These are phyloP conservation scores for Monopis laevigella DNA, from an alignment of 2,888 invertebrate species.

Conservation along the genomic window DNA sequence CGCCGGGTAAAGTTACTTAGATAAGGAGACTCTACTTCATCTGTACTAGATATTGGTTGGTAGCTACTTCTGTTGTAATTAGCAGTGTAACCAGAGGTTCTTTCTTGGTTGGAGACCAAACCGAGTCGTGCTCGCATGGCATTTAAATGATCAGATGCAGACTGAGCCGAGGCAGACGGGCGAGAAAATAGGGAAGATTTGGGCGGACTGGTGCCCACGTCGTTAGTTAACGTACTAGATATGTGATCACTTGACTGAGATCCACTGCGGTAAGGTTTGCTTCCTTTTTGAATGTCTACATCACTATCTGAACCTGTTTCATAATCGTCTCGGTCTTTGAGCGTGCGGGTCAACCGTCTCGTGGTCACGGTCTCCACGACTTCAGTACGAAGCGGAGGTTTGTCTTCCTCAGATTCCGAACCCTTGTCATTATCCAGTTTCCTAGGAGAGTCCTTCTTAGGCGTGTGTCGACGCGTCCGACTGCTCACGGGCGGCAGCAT, in stretches of 20 bases:
- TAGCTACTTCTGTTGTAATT: slow-evolving; percentile 40
- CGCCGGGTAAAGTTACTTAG: slow-evolving; percentile 76
- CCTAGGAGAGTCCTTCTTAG: slow-evolving; percentile 46
- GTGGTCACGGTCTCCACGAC: slow-evolving; percentile 63
- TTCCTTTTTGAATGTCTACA: slow-evolving; percentile 61
- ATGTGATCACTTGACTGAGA: slow-evolving; percentile 54
- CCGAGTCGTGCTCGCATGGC: slow-evolving; percentile 69
- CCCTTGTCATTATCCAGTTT: slow-evolving; percentile 53
- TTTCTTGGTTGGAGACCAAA: slow-evolving; percentile 50
- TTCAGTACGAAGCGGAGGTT: slow-evolving; percentile 45
- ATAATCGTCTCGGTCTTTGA: slow-evolving; percentile 63
- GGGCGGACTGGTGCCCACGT: slow-evolving; percentile 36
- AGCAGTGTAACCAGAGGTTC: slow-evolving; percentile 38
- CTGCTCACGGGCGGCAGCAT: slow-evolving; percentile 55
- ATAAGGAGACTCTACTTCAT: slow-evolving; percentile 73
- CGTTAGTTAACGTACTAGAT: slow-evolving; percentile 44
- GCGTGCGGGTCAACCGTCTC: slow-evolving; percentile 56
- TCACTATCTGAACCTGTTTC: slow-evolving; percentile 80
- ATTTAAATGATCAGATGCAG: slow-evolving; percentile 63
- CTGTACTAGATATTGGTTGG: slow-evolving; percentile 45
- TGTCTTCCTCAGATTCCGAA: slow-evolving; percentile 51
- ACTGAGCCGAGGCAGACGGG: slow-evolving; percentile 40
- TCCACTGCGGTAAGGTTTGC: slow-evolving; percentile 40
- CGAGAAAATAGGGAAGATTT: slow-evolving; percentile 48
- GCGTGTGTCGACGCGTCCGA: slow-evolving; percentile 42